phyloP scores from a whole-genome alignment of 2,888 invertebrate species.

The Drosophila siamana region DNA sequence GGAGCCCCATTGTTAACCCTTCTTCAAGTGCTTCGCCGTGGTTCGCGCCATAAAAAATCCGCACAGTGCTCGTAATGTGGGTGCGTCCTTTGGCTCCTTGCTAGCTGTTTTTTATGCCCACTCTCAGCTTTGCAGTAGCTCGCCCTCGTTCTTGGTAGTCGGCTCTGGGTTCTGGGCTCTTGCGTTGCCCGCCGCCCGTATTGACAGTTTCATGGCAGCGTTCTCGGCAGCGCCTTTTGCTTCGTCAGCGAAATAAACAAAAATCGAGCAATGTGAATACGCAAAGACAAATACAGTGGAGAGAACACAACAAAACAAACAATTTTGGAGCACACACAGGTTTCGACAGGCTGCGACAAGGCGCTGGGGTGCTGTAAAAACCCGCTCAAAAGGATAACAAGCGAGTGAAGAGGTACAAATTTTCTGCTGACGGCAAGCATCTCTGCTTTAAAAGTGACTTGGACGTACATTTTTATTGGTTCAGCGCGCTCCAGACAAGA shows the following conservation, averaged over 20 bases:
- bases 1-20: constrained; percentile 73
- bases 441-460: constrained; percentile 70
- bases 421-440: constrained; percentile 76
- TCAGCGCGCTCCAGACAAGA: constrained; percentile 58
- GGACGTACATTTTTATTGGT: constrained; percentile 82
- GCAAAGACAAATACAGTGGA: constrained; percentile 74
- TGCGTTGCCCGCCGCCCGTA: constrained; percentile 39
- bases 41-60: constrained; percentile 69
- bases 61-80: constrained; percentile 60
- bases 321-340: constrained; percentile 56
- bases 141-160: background rate
- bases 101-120: constrained; percentile 45
- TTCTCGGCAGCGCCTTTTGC: constrained; percentile 60
- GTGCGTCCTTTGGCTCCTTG: constrained; percentile 52
- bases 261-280: constrained; percentile 65
- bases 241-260: constrained; percentile 82
- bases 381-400: constrained; percentile 56
- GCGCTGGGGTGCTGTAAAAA: constrained; percentile 82
- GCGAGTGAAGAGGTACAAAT: constrained; percentile 72
- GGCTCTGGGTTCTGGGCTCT: too few relatives aligned
- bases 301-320: constrained; percentile 71
- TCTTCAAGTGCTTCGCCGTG: constrained; percentile 61
- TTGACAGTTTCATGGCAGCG: constrained; percentile 79
- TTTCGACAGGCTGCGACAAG: constrained; percentile 59
- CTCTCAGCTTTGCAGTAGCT: constrained; percentile 1